Evolutionary conservation across 2,113 vertebrate genomes (phyloP), one percentile per base, ranked within the genome.

Genomic region (Anguilla japonica): DNA sequence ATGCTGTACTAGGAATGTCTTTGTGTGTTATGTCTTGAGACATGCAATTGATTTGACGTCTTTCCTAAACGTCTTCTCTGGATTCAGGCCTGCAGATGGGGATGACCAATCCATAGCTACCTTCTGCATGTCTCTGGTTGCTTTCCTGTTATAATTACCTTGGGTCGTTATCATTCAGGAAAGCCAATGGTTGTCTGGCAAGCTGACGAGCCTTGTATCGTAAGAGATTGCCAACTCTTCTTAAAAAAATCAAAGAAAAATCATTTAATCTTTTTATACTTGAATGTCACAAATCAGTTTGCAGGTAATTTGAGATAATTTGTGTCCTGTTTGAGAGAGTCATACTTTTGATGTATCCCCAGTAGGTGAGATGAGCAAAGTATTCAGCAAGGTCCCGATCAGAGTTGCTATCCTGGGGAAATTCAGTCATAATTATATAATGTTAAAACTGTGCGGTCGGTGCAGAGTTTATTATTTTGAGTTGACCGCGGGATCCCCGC

Each of bases 11-110:
- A 18, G 53, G 43, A 20, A 6, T 75, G n/a, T 39, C 67, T 50
- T 20, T 0, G 46, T 29, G 71, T 83, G 71, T 39, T 41, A 50
- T 87, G 34, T 56, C 57, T 60, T 78, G 81, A 86, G 79, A 46
- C 82, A 39, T 29, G 79, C 20, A 56, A 86, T 86, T 53, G 85
- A 86, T 86, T 86, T 67, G 39, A 86, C 60, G 56, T 86, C 85
- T 81, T 26, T 56, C 57, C 15, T 34, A 40, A 41, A 81, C 56
- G 67, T 86, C 85, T 86, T 79, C 26, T 26, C 29, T 79, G 79
- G 79, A 81, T 86, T 86, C 81, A 22, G 53, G 50, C 53, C 85
- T 40, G 53, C 6, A 26, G 79, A 81, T 63, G 78, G 22, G 63
- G 78, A 86, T 86, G 85, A 78, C 39, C 82, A 41, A 86, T 86